These are phyloP conservation scores for Actinopyga echinites DNA, from an alignment of 53 echinoderm and acorn worm species.

Conservation along the genomic window DNA sequence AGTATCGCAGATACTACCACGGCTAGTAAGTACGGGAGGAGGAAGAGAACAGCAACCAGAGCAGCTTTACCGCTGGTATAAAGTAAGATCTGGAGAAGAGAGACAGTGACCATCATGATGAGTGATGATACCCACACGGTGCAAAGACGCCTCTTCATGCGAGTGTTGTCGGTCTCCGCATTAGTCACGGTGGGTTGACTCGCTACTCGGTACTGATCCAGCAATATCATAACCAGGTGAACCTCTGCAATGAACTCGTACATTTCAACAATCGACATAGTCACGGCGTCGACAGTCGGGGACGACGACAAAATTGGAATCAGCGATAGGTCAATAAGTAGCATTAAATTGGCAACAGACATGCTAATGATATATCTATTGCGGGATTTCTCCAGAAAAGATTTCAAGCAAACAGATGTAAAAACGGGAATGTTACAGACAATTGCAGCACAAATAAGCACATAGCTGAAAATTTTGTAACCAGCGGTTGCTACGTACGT, in stretches of 20 bases:
- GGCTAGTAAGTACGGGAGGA: slow-evolving; percentile 26
- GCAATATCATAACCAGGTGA: slow-evolving; percentile 2
- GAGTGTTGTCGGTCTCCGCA: slow-evolving; percentile 28
- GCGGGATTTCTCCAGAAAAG: not conserved
- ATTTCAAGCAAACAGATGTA: not conserved
- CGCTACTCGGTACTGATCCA: slow-evolving; percentile 25
- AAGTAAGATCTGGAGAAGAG: not conserved
- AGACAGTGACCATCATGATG: not conserved
- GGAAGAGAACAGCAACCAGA: not conserved
- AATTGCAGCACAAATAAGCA: not conserved
- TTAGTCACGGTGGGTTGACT: slow-evolving; percentile 34
- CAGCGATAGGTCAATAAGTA: slow-evolving; percentile 4
- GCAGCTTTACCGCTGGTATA: not conserved
- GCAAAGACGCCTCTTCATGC: slow-evolving; percentile 20
- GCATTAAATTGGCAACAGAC: slow-evolving; percentile 8
- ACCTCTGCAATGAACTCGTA: slow-evolving; percentile 34
- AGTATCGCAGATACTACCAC: not conserved
- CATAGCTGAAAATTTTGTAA: not conserved
- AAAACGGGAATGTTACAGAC: slow-evolving; percentile 13
- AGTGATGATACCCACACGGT: slow-evolving; percentile 14
- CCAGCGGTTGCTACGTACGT: not conserved
- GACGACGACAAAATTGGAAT: not conserved
- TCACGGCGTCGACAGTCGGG: not conserved
- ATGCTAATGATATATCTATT: slow-evolving; percentile 34
- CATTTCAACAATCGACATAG: not conserved